Base-by-base conservation (phyloP, 2,113 vertebrate genomes). In the Uria lomvia region DNA sequence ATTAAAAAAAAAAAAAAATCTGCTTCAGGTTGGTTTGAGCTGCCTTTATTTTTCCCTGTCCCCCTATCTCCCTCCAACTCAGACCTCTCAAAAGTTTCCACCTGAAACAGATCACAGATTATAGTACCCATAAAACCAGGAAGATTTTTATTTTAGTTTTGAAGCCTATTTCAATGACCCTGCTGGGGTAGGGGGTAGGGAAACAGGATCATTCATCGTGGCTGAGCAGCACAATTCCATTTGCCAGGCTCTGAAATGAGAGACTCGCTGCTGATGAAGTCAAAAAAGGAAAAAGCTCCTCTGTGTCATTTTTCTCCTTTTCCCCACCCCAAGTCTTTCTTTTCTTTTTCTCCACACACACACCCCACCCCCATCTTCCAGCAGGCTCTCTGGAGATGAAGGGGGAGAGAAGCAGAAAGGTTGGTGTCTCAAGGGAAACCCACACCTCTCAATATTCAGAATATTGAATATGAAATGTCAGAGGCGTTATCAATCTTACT, bases 401-500 rank as follows among this genome's bases (percentile, higher is more conserved):
- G 24, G 27, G 72, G 86, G 90, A 97, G 86, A 96, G 83, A 96
- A 96, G 90, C 95, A 97, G 77, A 92, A 83, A 94, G 87, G 96
- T 68, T 94, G 76, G 86, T 74, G 78, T 97, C 98, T 97, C 98
- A 72, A 85, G 98, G 98, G 98, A 96, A 96, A 92, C 94, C 84
- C 94, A 96, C 97, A 98, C 94, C 97, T 98, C 97, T 98, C 98
- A 98, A 98, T 98, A 99, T 99, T 99, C 98, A 98, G 97, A 98
- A 98, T 98, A 98, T 97, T 98, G 98, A 97, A 98, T 97, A 97
- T 98, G 98, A 99, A 98, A 98, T 98, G 98, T 98, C 97, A 97
- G 98, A 98, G 97, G 97, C 98, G 98, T 98, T 98, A 99, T 99
- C 98, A 98, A 98, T 99, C 98, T 99, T 98, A 98, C 98, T 99